Base-by-base conservation (phyloP, 2,888 invertebrate genomes). In the Callyntrura guangdongensis region DNA sequence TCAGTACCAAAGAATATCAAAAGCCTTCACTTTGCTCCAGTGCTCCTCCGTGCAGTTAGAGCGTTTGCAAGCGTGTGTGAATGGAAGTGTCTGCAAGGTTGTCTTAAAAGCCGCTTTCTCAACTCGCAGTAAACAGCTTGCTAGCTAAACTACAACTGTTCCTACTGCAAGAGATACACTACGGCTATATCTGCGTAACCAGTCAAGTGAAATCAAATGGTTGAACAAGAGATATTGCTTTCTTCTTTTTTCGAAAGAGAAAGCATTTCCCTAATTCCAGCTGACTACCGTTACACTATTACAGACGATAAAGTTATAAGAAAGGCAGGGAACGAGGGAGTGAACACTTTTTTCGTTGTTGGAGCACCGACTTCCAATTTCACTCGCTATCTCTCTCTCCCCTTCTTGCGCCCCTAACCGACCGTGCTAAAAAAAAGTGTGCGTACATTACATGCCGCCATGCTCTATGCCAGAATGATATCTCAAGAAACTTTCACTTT, bases 141-240 rank as follows among this genome's bases (percentile, higher is more conserved):
- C 79, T 20, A 61, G 25, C 49, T 14, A 69, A n/a, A 5, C 67
- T 83, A 56, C 20, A 17, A 25, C 9, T 61, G 11, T 83, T 61
- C 45, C 22, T 22, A 11, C 59, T 49, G 14, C 83, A 36, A 36
- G 36, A 36, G 36, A 36, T 72, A 47, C 82, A 22, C 12, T 22
- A 72, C 25, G 36, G 17, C 14, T 45, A 82, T 45, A 36, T 11
- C 67, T 81, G 36, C 64, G 82, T 72, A 82, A 17, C 88, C 69
- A 88, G 67, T 82, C 82, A 88, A 88, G 11, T 72, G 88, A 88
- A 82, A 88, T 82, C 81, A 88, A 88, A 88, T 88, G 88, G n/a
- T 88, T 88, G 59, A 88, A 59, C 82, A 72, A 59, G 25, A 88
- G 72, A 88, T 82, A 82, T 88, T 88, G 82, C 82, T 72, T 88